These are phyloP conservation scores for Strigops habroptila DNA, from an alignment of 2,113 vertebrate genomes.

Conservation along the genomic window DNA sequence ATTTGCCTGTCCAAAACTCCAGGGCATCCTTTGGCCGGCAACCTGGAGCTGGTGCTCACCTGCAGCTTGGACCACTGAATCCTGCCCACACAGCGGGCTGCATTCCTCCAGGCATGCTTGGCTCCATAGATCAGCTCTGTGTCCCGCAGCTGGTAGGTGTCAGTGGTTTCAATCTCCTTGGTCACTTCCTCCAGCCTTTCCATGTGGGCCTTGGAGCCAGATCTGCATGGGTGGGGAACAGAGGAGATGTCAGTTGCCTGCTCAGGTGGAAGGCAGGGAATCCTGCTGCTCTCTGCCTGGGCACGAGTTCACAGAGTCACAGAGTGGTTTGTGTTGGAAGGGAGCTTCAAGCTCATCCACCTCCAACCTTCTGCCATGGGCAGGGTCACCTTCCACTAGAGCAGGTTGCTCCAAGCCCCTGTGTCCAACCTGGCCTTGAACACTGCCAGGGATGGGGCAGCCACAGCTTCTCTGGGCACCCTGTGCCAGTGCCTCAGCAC, in stretches of 20 bases:
- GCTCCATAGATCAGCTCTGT: slow-evolving; percentile 95
- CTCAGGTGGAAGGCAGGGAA: background rate
- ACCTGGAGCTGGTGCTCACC: slow-evolving; percentile 59
- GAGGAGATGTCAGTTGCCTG: background rate
- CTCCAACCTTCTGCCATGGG: background rate
- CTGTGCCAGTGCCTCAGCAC: no score
- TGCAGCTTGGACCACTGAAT: slow-evolving; percentile 99
- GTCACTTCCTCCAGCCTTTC: slow-evolving; percentile 92
- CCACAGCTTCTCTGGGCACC: no score
- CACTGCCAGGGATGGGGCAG: no score
- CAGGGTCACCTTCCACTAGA: no score
- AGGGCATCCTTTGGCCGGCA: background rate
- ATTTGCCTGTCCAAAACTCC: background rate
- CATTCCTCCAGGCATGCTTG: slow-evolving; percentile 96
- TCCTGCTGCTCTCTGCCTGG: background rate
- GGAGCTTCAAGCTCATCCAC: background rate
- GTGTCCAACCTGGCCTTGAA: no score
- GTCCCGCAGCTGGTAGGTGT: slow-evolving; percentile 93
- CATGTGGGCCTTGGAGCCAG: slow-evolving; percentile 90
- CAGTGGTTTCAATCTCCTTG: slow-evolving; percentile 87
- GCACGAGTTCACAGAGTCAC: rapidly evolving
- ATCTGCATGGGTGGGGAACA: slow-evolving; percentile 61
- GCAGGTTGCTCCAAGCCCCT: no score
- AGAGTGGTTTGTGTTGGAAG: background rate
- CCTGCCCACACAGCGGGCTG: slow-evolving; percentile 91